Evolutionary conservation across 2,888 invertebrate genomes (phyloP), one percentile per base, ranked within the genome.

Genomic region (Tetragonisca angustula): DNA sequence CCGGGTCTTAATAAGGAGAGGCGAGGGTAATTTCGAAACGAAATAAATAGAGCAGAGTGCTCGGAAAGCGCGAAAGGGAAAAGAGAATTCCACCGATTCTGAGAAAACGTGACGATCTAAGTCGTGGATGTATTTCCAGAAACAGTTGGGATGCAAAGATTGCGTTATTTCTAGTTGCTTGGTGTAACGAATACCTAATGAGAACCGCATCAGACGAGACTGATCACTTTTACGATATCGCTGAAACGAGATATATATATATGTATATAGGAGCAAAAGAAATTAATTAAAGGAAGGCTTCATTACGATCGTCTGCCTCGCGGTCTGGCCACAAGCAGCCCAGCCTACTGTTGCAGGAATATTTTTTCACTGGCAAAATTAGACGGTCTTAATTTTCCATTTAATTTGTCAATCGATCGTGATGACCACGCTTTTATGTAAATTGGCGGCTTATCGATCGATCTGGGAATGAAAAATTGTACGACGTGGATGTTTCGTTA

Each of bases 241-340:
- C 43, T 73, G 84, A 86, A 85, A 90, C 68, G 59, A 68, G 83
- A 86, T 80, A 83, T 17, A 27, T 2, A 27, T 27, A 27, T 17
- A 27, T 2, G 2, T 27, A 27, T 27, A 61, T 27, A 24, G 19
- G n/a, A 27, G 81, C 62, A 86, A 81, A 82, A 87, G 70, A 89
- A 90, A 91, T 86, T 88, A 89, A 91, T 91, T 88, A 89, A 89
- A 90, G 83, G 78, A 69, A 77, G 79, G 79, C 79, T 76, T 88
- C 81, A 82, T 88, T 86, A 85, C 67, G 70, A 59, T 73, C 64
- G 76, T 73, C 78, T 67, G 77, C 64, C 54, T 56, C 85, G 83
- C 62, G 84, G 84, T 87, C 73, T 75, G 59, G 82, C 88, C 89
- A 77, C 91, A 87, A 76, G 72, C 43, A 85, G 27, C 86, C 84